Conservation (phyloP, 1,140 invertebrate genomes). For the Scaptodrosophila lebanonensis region DNA sequence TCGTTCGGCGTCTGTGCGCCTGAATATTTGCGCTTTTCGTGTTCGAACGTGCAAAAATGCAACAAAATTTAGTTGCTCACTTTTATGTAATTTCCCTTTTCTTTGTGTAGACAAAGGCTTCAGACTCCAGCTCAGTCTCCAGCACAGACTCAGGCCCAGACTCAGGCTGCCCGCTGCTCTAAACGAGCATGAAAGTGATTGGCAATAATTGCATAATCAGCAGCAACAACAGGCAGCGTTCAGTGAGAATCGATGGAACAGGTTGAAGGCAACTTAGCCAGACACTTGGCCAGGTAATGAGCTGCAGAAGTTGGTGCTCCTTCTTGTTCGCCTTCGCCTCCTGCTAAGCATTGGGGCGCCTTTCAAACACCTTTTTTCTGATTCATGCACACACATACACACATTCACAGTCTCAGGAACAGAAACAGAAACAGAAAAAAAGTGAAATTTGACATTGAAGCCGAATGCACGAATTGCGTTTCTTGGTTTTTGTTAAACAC, state of each 20-base stretch:
- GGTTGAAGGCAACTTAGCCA: no score
- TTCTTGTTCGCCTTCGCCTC: neutral
- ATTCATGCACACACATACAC: neutral
- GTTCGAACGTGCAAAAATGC: constrained; percentile 65
- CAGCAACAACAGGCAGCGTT: constrained; percentile 16
- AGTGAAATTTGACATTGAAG: constrained; percentile 72
- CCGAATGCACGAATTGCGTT: constrained; percentile 19
- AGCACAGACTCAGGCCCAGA: constrained; percentile 1
- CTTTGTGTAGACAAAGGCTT: constrained; percentile 37
- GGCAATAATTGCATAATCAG: constrained; percentile 72
- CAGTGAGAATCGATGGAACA: constrained; percentile 53
- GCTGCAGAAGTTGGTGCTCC: neutral
- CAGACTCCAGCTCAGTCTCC: constrained; percentile 5
- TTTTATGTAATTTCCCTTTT: constrained; percentile 76
- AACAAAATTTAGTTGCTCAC: constrained; percentile 71
- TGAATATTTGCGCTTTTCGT: constrained; percentile 62
- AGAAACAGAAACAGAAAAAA: constrained; percentile 20
- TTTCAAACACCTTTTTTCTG: no score
- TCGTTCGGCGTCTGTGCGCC: constrained; percentile 41
- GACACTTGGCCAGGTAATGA: constrained; percentile 7
- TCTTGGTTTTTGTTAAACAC: no score
- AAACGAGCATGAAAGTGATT: constrained; percentile 72
- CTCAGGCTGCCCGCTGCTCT: constrained; percentile 57
- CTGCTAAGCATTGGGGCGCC: neutral
- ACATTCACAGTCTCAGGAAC: constrained; percentile 13